Base-by-base conservation (phyloP, 2,888 invertebrate species). In the Hypomecis atomaria region DNA sequence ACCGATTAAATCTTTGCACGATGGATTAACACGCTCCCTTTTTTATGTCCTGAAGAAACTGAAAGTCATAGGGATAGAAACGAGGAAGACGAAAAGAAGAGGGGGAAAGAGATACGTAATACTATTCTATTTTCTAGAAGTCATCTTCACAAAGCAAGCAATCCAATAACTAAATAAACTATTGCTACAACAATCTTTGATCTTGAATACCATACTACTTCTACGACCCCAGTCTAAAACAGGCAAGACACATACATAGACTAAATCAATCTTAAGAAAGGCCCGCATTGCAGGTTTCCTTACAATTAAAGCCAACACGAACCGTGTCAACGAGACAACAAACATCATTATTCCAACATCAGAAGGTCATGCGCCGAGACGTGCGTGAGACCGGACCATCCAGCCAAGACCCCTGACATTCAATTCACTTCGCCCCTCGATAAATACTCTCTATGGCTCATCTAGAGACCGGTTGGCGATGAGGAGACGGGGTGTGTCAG, bases 381-480 rank as follows among this genome's bases (percentile, higher is more conserved):
- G 81, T 85, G 84, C 85, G 83, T 83, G 81, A 81, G 82, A 79
- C 77, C 48, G 33, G 67, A 71, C 86, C 83, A 81, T 62, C 66
- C 5, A 54, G 60, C 33, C 50, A 4, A 70, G 85, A 80, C 67
- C 83, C 62, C 61, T 58, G 65, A 58, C 71, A 72, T 71, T 70
- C 72, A 69, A 78, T 78, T 70, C 70, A 71, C 65, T 53, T 69
- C 65, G 61, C 71, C 75, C 67, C 55, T 59, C 36, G n/a, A 43
- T 47, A 36, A 23, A 47, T n/a, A 45, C 13, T 45, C 33, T 6
- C 44, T 33, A 45, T 23, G 56, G 34, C 13, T 47, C 44, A 57
- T 36, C 62, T 49, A 45, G 42, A 23, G 42, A 54, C 48, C 60
- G 5, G 33, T 48, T 38, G 8, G 43, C 11, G 38, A 44, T 23